Evolutionary conservation across 2,113 vertebrate genomes (phyloP).

Genomic region (Semicossyphus pulcher): DNA sequence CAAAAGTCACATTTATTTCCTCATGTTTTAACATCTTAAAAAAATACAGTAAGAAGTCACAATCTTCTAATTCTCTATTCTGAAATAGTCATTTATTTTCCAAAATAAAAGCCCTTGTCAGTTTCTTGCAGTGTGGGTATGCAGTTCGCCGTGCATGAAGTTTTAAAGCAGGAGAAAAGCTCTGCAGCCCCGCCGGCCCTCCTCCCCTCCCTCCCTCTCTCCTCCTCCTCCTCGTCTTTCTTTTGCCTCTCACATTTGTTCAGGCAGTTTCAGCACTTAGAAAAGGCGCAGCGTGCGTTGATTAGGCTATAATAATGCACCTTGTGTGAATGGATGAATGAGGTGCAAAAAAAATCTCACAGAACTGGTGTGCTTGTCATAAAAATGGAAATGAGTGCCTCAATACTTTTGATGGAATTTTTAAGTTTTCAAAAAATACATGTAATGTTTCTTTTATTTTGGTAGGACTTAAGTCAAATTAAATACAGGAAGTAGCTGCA

Average conservation of each 20-base stretch:
- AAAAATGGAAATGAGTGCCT: conserved; percentile 35
- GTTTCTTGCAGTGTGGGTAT: conserved; percentile 74
- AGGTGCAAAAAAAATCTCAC: conserved; percentile 60
- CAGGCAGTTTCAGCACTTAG: conserved; percentile 65
- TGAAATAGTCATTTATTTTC: not conserved
- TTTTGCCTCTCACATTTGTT: conserved; percentile 67
- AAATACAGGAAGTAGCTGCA: not conserved
- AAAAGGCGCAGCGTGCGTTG: conserved; percentile 74
- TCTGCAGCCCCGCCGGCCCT: conserved; percentile 38
- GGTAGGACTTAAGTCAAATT: not conserved
- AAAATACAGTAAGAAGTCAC: not conserved
- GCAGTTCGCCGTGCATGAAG: conserved; percentile 69
- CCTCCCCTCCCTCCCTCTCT: conserved; percentile 38
- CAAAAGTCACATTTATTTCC: not conserved
- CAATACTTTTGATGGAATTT: conserved; percentile 7
- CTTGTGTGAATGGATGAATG: conserved; percentile 73
- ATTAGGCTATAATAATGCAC: conserved; percentile 71
- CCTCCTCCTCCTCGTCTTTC: conserved; percentile 50
- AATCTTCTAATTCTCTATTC: not conserved
- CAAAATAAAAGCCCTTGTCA: conserved; percentile 28
- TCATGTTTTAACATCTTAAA: not conserved
- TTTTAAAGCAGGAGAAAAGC: conserved; percentile 65
- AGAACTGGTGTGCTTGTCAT: conserved; percentile 43
- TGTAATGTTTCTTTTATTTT: not conserved
- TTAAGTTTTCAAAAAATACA: not conserved